Conservation (phyloP, 2,113 vertebrate species). For the Hucho hucho region DNA sequence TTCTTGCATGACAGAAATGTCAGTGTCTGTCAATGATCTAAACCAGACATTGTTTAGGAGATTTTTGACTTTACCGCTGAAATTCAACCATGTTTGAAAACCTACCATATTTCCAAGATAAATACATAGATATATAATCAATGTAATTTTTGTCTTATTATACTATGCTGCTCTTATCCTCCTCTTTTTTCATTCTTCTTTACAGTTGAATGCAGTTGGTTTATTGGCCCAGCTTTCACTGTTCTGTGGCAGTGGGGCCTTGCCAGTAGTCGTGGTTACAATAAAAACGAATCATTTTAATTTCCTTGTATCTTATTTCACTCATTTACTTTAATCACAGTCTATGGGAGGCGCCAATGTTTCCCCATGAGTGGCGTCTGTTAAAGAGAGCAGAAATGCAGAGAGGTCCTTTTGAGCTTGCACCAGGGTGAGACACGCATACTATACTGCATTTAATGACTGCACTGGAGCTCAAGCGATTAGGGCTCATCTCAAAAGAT, state of each 20-base stretch:
- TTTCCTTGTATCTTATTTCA: constrained; percentile 77
- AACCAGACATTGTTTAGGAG: constrained; percentile 56
- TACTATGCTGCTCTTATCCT: constrained; percentile 32
- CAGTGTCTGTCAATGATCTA: constrained; percentile 46
- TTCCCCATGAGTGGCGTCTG: constrained; percentile 59
- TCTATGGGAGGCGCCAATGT: constrained; percentile 66
- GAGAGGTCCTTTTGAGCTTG: constrained; percentile 38
- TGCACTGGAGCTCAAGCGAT: constrained; percentile 49
- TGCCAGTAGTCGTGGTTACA: constrained; percentile 64
- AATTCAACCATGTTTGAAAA: constrained; percentile 28
- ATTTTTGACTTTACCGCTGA: constrained; percentile 41
- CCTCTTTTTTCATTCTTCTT: constrained; percentile 25
- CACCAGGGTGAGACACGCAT: constrained; percentile 55
- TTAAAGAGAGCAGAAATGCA: constrained; percentile 52
- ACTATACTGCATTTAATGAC: constrained; percentile 58
- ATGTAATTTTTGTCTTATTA: constrained; percentile 58
- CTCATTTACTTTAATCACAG: constrained; percentile 72
- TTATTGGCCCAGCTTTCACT: constrained; percentile 52
- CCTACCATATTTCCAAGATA: constrained; percentile 45
- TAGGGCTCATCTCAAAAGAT: constrained; percentile 61
- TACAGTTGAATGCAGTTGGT: constrained; percentile 57
- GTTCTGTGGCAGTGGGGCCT: constrained; percentile 28
- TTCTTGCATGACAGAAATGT: constrained; percentile 40
- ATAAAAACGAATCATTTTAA: constrained; percentile 73
- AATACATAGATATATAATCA: constrained; percentile 56